Evolutionary conservation across 2,888 invertebrate genomes (phyloP).

Genomic region (Brachypterus glaber): DNA sequence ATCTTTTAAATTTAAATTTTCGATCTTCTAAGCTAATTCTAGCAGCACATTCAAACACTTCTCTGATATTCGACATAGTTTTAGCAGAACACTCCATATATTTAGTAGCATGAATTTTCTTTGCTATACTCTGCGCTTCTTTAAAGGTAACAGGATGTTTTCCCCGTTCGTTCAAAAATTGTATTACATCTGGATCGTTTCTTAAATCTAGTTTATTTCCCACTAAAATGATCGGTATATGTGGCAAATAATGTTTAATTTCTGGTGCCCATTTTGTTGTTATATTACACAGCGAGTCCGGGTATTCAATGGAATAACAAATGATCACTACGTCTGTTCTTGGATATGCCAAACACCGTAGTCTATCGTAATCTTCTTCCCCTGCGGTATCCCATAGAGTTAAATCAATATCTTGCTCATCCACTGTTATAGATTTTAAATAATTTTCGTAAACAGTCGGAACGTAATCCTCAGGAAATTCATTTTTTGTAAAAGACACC

Average conservation of each 20-base stretch:
- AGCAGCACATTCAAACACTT: constrained; percentile 54
- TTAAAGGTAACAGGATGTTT: constrained; percentile 46
- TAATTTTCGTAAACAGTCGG: constrained; percentile 39
- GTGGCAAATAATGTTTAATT: constrained; percentile 51
- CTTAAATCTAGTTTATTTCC: constrained; percentile 51
- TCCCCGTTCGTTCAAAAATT: constrained; percentile 43
- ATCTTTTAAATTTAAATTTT: no score
- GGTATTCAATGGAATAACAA: constrained; percentile 54
- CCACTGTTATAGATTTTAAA: constrained; percentile 42
- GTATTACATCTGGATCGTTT: constrained; percentile 35
- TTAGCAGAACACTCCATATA: constrained; percentile 56
- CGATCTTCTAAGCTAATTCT: no score
- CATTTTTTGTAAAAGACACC: constrained; percentile 51
- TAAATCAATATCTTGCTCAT: constrained; percentile 40
- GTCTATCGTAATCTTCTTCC: constrained; percentile 47
- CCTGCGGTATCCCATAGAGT: constrained; percentile 50
- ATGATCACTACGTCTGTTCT: constrained; percentile 55
- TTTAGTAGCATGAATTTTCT: constrained; percentile 47
- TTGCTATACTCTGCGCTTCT: constrained; percentile 47
- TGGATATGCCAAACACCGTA: constrained; percentile 48
- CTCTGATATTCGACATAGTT: constrained; percentile 50
- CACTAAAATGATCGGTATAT: constrained; percentile 52
- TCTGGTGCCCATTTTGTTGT: constrained; percentile 56
- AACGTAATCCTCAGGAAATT: constrained; percentile 51
- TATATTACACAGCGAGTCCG: constrained; percentile 52